These are phyloP conservation scores for Drosophila quadrilineata DNA, from an alignment of 1,140 invertebrate genomes.

Conservation along the genomic window DNA sequence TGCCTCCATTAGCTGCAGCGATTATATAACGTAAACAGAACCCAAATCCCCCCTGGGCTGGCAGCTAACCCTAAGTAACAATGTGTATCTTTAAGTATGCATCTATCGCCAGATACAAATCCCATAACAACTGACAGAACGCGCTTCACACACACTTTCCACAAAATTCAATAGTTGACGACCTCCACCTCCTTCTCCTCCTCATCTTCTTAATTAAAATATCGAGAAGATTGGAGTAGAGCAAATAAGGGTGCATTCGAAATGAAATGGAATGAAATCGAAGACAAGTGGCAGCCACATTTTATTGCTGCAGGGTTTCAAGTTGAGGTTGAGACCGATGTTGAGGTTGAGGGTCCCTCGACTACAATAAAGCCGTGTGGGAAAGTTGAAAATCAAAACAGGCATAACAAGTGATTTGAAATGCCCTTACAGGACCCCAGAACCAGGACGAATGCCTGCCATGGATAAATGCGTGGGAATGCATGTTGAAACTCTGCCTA, in stretches of 20 bases:
- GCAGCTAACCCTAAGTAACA: not conserved
- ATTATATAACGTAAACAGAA: constrained; percentile 44
- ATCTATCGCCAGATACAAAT: constrained; percentile 19
- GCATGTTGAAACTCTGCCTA: constrained; percentile 10
- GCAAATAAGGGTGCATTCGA: constrained; percentile 41
- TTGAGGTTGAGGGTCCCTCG: constrained; percentile 1
- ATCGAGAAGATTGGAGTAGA: constrained; percentile 43
- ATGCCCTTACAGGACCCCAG: constrained; percentile 47
- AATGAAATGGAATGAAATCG: constrained; percentile 37
- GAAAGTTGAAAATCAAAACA: constrained; percentile 74
- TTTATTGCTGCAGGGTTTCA: constrained; percentile 43
- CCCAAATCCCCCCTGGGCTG: constrained; percentile 5
- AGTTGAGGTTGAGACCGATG: constrained; percentile 1
- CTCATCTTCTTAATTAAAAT: constrained; percentile 65
- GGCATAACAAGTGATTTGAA: constrained; percentile 67
- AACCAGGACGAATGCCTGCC: constrained; percentile 65
- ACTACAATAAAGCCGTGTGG: constrained; percentile 52
- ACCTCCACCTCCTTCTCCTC: constrained; percentile 13
- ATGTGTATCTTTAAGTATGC: constrained; percentile 34
- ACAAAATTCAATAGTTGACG: constrained; percentile 10
- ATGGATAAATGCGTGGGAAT: constrained; percentile 72
- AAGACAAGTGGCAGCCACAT: constrained; percentile 69
- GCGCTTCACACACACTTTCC: constrained; percentile 61
- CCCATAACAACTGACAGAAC: constrained; percentile 16
- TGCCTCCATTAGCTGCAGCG: constrained; percentile 41